Percentiles rank a stretch among this genome's conserved stretches.
Evolutionary conservation across 1,140 invertebrate species (phyloP).

Genomic region (Drusus annulatus): DNA sequence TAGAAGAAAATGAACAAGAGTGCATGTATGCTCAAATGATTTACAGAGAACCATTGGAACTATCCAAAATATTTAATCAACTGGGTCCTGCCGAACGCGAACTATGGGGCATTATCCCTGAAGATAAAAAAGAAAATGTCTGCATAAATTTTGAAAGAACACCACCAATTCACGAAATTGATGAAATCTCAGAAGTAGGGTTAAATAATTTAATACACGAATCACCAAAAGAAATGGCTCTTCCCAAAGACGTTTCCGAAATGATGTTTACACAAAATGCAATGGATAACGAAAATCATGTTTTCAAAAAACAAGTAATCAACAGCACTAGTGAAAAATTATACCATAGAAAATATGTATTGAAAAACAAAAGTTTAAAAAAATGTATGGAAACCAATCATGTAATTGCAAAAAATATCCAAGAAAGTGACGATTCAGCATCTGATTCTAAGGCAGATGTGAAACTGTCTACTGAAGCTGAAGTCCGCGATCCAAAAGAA

Average conservation of each 20-base stretch:
- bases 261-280: too few species aligned
- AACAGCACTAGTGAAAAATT: conserved; percentile 24
- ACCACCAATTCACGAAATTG: neutral
- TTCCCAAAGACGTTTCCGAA: too few species aligned
- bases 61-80: conserved; percentile 41
- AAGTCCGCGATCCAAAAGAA: neutral
- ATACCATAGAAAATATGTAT: conserved; percentile 30
- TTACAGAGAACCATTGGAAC: neutral
- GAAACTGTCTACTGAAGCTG: conserved; percentile 61
- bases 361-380: conserved; percentile 31
- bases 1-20: conserved; percentile 57
- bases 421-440: conserved; percentile 67
- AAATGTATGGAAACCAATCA: neutral
- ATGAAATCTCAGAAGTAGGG: too few species aligned
- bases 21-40: neutral
- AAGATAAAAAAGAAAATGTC: neutral
- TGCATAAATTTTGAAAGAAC: neutral
- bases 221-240: too few species aligned
- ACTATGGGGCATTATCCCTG: conserved; percentile 60
- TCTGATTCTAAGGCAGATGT: conserved; percentile 70
- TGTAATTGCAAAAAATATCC: neutral
- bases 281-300: neutral
- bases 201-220: too few species aligned
- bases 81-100: conserved; percentile 67
- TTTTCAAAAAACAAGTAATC: neutral